Conservation (phyloP, 2,888 invertebrate genomes). For the Disparrhopalites patrizii region DNA sequence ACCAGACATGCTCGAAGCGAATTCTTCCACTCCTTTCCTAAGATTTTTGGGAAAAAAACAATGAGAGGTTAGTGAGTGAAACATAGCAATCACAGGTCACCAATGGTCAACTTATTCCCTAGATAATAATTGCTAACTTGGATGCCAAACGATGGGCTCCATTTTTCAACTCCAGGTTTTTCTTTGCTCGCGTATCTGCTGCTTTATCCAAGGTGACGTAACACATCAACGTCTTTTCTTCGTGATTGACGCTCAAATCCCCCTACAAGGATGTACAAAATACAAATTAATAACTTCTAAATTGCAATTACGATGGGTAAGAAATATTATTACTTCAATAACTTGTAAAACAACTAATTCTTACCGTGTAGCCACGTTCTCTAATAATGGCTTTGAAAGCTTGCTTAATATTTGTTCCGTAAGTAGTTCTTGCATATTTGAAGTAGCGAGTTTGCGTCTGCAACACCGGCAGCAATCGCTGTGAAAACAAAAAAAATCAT, state of each 20-base stretch:
- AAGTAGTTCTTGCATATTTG: no score
- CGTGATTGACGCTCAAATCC: slow-evolving; percentile 19
- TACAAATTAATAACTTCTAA: no score
- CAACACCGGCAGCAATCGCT: no score
- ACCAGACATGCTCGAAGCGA: slow-evolving; percentile 65
- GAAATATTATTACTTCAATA: no score
- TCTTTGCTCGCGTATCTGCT: slow-evolving; percentile 17
- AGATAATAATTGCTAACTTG: background rate
- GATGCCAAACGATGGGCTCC: background rate
- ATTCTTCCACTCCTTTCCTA: slow-evolving; percentile 28
- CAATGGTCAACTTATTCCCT: background rate
- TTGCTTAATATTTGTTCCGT: no score
- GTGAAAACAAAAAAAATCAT: no score
- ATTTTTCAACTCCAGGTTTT: slow-evolving; percentile 9
- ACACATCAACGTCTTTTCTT: slow-evolving; percentile 17
- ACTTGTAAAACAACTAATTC: no score
- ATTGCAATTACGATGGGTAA: no score
- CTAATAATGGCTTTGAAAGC: no score
- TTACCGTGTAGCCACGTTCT: no score
- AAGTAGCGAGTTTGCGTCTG: no score
- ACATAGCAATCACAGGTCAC: slow-evolving; percentile 12
- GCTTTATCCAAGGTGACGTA: slow-evolving; percentile 21
- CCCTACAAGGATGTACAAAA: slow-evolving; percentile 29
- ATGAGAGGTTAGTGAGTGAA: background rate
- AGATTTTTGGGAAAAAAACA: background rate